Conservation (phyloP, 2,113 vertebrate species). For the Lasiurus cinereus region DNA sequence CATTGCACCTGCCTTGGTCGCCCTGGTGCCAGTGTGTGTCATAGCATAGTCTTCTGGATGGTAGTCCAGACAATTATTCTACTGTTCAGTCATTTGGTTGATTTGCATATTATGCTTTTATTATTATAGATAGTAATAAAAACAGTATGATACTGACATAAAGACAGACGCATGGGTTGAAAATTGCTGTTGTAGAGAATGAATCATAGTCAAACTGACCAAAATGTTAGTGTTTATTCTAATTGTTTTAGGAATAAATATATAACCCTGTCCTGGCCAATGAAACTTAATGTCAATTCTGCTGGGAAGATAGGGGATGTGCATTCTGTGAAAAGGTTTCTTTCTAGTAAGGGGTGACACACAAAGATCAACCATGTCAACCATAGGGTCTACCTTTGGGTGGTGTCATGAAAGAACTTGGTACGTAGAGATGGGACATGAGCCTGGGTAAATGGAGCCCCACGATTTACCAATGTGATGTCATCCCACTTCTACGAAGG, state of each 20-base stretch:
- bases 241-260: neutral
- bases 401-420: neutral
- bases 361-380: neutral
- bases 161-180: neutral
- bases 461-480: neutral
- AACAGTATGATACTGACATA: neutral
- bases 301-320: neutral
- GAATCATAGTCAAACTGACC: neutral
- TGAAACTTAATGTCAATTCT: neutral
- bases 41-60: too few relatives aligned
- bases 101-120: too few relatives aligned
- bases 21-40: too few relatives aligned
- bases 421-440: neutral
- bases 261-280: neutral
- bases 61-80: too few relatives aligned
- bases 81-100: too few relatives aligned
- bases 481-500: neutral
- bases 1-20: too few relatives aligned
- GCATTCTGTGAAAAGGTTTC: neutral
- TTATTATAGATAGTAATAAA: neutral
- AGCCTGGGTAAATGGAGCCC: neutral
- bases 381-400: neutral
- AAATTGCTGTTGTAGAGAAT: neutral
- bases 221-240: neutral
- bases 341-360: neutral